Evolutionary conservation across 1,140 invertebrate species (phyloP).

Genomic region (Planococcus citri): DNA sequence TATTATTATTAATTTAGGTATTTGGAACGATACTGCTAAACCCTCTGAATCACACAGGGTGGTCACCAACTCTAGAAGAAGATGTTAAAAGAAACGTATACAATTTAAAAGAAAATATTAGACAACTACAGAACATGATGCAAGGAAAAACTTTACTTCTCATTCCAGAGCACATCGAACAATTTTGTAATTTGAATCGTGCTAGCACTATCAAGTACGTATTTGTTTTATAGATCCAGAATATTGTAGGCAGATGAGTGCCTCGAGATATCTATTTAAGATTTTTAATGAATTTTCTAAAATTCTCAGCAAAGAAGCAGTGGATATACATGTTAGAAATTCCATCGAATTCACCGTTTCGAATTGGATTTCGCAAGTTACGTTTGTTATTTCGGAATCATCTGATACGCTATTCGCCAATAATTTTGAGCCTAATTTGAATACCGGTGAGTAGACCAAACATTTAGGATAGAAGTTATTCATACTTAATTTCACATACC

Average conservation of each 20-base stretch:
- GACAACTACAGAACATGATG: neutral
- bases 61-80: neutral
- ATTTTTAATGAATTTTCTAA: neutral
- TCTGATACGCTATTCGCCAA: neutral
- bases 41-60: neutral
- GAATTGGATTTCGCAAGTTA: neutral
- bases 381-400: neutral
- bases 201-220: neutral
- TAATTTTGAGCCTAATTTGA: neutral
- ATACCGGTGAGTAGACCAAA: neutral
- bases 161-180: neutral
- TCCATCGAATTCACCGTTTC: neutral
- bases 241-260: too few species aligned
- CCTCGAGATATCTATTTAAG: too few species aligned
- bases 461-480: neutral
- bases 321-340: neutral
- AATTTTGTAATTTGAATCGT: neutral
- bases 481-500: too few species aligned
- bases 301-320: neutral
- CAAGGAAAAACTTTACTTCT: slow-evolving; percentile 9
- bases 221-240: too few species aligned
- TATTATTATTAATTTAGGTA: neutral
- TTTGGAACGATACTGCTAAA: neutral
- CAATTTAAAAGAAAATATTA: neutral
- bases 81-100: neutral